Evolutionary conservation across 1,140 invertebrate genomes (phyloP), one percentile per base, ranked within the genome.

Genomic region (Temnothorax nylanderi): DNA sequence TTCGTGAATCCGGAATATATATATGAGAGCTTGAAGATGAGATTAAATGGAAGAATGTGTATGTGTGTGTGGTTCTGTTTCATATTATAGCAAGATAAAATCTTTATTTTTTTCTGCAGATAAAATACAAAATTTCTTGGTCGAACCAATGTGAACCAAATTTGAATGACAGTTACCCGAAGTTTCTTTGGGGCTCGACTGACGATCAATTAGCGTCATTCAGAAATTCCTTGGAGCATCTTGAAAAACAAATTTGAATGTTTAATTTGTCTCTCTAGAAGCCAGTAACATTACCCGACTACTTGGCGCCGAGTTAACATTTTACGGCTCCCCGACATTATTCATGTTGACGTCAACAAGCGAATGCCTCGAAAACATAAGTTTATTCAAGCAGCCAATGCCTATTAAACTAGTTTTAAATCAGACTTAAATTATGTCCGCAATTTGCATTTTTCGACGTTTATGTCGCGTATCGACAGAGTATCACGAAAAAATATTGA

Each of bases 301-400:
- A 89, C 18, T 90, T 75, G 91, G 92, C 92, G 92, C 92, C 92
- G 69, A 54, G 74, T 87, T 89, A 90, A 88, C 87, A 87, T 92
- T 91, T 93, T 91, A 91, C 86, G 74, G 37, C 72, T 82, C 65
- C 65, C 69, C 72, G 37, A 62, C 54, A 74, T 87, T 89, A 82
- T 58, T 87, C 65, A 34, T 10, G 67, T 85, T 89, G 88, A 90
- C 88, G 60, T 90, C 89, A 90, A 67, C 60, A 26, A 60, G 69
- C 51, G 32, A 51, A 80, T 77, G 77, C 44, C 77, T 85, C 69
- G 67, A 51, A 85, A 87, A 92, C 67, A 81, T 54, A 92, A 92
- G 89, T 92, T 91, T 89, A 89, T 92, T 87, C 85, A 84, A 71
- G 67, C 87, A 91, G 82, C 86, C 51, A 64, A 87, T 84, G 67